Evolutionary conservation across 2,888 invertebrate genomes (phyloP), one percentile per base, ranked within the genome.

Genomic region (Zhuqinia jingwanae): DNA sequence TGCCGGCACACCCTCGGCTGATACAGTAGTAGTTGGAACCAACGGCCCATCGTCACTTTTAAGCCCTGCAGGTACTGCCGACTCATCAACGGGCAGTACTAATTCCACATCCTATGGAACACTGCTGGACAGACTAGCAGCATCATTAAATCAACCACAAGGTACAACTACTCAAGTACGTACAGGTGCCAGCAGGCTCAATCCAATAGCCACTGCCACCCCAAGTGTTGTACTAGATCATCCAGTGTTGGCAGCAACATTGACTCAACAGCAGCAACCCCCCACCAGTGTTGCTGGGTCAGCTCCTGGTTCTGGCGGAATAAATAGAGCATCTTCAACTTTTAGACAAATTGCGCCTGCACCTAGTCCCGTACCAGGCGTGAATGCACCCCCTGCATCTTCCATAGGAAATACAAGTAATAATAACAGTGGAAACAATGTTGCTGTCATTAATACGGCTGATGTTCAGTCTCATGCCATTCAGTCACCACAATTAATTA

Each of bases 1-100:
- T 73, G 94, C 94, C 81, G 94, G 94, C 20, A 94, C 94, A 1
- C 94, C 94, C 1, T 94, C 94, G 2, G 94, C 94, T 15, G 94
- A 94, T 90, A 93, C 94, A 91, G 94, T 94, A 22, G 93, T 94
- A 88, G 93, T 94, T 42, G 94, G 94, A 85, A 93, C 94, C 25
- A 83, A 68, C 30, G 83, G 83, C 1, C 75, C 63, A 42, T 13
- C 78, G 11, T 60, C 68, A 13, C 22, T 88, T 45, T 30, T 75
- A 15, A 80, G 83, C 68, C 78, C 87, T 1, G 36, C 77, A 3
- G 70, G 77, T 45, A 27, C 50, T 36, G 73, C 84, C 13, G 85
- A 82, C 53, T 73, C 87, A 36, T 84, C 83, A 13, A 76, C 83
- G 25, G 53, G 76, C n/a, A 17, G 25, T 15, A 13, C 42, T 13